Evolutionary conservation across 1,140 invertebrate species (phyloP), one percentile per base, ranked within the genome.

Genomic region (Achatina immaculata): DNA sequence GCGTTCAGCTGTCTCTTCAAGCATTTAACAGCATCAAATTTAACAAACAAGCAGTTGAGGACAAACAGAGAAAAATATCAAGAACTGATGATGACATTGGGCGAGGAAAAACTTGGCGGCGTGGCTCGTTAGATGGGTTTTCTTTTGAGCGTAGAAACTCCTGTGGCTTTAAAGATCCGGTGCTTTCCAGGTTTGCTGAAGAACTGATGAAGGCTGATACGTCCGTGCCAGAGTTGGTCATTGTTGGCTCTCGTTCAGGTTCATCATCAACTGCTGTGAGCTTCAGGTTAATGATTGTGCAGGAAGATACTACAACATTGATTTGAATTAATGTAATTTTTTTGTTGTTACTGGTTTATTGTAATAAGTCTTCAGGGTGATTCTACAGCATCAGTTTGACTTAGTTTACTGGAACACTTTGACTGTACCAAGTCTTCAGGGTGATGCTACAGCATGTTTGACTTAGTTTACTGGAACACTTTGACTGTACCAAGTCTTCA

Each of bases 111-210:
- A 79, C 79, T 2, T 77, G 77, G 72, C 75, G 83, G 1, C 75
- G 83, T 1, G 77, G 83, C 51, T 85, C 83, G 9, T 66, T 82
- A 40, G 81, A 82, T 71, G 77, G 79, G 6, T 78, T 69, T 65
- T 78, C 77, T 14, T 78, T 78, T 51, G 55, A 66, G n/a, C 45
- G 80, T 19, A 79, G 85, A 24, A 83, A 75, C 31, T 83, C 85
- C 7, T 85, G 83, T 82, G 86, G 86, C 7, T 88, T 88, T 76
- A 83, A 81, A 58, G 87, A 88, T 78, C 86, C 86, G 9, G 82
- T 85, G 9, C 75, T 88, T 14, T 88, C 87, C 14, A 82, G 83
- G 69, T 88, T 88, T 85, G 87, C 87, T 28, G 86, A 88, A 79
- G 85, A 88, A 78, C 69, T 88, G 43, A 87, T 87, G 84, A 86